phyloP scores from a whole-genome alignment of 1,140 invertebrate genomes.

The Drosophila pandora region DNA sequence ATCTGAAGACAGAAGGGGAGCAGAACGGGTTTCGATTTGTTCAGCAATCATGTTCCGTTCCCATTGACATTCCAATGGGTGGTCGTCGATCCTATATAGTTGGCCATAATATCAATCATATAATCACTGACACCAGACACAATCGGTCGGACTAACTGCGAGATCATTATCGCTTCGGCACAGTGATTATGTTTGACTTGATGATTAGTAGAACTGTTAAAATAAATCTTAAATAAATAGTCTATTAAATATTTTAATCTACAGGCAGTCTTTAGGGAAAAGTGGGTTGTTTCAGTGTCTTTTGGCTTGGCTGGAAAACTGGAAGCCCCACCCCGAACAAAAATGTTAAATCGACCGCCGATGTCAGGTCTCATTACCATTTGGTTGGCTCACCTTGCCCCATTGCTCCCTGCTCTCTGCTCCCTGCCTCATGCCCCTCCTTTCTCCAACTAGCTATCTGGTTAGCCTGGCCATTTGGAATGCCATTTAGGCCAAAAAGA shows the following conservation, averaged over 20 bases:
- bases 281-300: too few species aligned
- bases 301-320: neutral
- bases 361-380: conserved; percentile 40
- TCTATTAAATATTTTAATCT: too few species aligned
- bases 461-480: conserved; percentile 42
- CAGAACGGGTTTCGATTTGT: conserved; percentile 27
- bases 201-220: conserved; percentile 19
- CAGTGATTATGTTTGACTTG: conserved; percentile 38
- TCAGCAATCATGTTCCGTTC: conserved; percentile 44
- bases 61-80: conserved; percentile 23
- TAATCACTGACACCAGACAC: conserved; percentile 25
- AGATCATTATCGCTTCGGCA: conserved; percentile 62
- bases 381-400: conserved; percentile 28
- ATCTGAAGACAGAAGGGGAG: conserved; percentile 2
- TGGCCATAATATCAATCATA: conserved; percentile 52
- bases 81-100: conserved; percentile 1
- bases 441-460: conserved; percentile 11
- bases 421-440: neutral
- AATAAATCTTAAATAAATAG: neutral
- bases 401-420: conserved; percentile 3
- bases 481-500: conserved; percentile 71
- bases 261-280: too few species aligned
- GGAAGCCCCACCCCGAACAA: conserved; percentile 7
- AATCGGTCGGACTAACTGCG: conserved; percentile 40
- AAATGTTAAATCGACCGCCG: conserved; percentile 23